Evolutionary conservation across 1,140 invertebrate species (phyloP).

Genomic region (Maconellicoccus hirsutus): DNA sequence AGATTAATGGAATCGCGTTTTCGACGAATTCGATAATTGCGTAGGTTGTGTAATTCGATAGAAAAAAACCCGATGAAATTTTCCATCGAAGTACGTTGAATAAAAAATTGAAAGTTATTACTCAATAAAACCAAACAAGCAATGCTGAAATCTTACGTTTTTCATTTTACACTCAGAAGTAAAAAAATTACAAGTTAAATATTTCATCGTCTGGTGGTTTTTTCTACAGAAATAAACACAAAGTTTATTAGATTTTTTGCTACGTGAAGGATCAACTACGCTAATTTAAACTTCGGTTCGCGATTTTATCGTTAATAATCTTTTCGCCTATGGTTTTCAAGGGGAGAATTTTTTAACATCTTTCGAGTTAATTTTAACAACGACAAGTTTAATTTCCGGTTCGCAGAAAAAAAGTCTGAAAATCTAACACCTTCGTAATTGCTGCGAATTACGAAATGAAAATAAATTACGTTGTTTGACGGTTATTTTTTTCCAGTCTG

Average conservation of each 20-base stretch:
- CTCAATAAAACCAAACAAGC: no score
- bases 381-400: conserved; percentile 7
- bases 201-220: no score
- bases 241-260: background rate
- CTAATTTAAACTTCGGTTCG: background rate
- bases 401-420: background rate
- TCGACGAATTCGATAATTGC: no score
- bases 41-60: no score
- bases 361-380: background rate
- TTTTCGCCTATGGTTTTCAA: background rate
- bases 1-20: no score
- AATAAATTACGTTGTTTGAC: background rate
- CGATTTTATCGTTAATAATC: background rate
- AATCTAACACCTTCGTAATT: background rate
- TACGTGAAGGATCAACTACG: background rate
- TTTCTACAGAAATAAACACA: background rate
- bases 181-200: no score
- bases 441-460: background rate
- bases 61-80: no score
- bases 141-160: no score
- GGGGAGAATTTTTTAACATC: background rate
- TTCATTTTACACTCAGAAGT: no score
- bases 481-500: no score
- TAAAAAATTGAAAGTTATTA: no score
- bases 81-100: no score